Conservation (phyloP, 2,888 invertebrate species). For the Metallyticus violacea region DNA sequence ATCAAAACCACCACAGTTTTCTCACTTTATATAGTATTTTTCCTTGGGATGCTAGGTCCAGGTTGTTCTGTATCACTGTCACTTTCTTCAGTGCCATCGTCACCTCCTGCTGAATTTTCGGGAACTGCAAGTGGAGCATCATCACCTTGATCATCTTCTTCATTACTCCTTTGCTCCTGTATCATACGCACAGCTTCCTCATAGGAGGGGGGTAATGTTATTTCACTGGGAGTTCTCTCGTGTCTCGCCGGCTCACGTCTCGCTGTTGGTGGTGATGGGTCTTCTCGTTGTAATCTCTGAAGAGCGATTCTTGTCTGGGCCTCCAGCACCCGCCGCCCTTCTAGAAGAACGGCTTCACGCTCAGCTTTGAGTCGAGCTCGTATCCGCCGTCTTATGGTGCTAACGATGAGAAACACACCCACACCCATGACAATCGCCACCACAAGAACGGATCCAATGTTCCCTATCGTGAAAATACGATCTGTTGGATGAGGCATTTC, state of each 20-base stretch:
- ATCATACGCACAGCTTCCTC: slow-evolving; percentile 21
- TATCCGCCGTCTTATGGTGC: not conserved
- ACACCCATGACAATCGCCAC: not conserved
- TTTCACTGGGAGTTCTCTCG: not conserved
- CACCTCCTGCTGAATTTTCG: not conserved
- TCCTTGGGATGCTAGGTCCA: not conserved
- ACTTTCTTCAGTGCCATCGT: not conserved
- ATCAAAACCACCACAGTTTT: too few relatives aligned
- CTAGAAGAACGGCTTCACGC: not conserved
- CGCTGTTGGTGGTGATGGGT: not conserved
- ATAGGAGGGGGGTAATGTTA: slow-evolving; percentile 23
- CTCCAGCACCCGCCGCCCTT: not conserved
- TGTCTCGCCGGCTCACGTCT: not conserved
- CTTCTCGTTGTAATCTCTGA: not conserved
- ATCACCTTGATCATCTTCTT: not conserved
- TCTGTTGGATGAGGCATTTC: not conserved
- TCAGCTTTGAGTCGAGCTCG: not conserved
- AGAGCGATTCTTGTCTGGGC: not conserved
- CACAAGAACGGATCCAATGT: not conserved
- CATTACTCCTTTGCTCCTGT: not conserved
- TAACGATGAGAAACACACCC: not conserved
- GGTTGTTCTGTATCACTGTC: not conserved
- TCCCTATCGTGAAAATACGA: not conserved
- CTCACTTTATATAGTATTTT: not conserved
- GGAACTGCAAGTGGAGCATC: not conserved